These are phyloP conservation scores for Danionella dracula DNA, from an alignment of 2,797 vertebrate genomes.

Conservation along the genomic window DNA sequence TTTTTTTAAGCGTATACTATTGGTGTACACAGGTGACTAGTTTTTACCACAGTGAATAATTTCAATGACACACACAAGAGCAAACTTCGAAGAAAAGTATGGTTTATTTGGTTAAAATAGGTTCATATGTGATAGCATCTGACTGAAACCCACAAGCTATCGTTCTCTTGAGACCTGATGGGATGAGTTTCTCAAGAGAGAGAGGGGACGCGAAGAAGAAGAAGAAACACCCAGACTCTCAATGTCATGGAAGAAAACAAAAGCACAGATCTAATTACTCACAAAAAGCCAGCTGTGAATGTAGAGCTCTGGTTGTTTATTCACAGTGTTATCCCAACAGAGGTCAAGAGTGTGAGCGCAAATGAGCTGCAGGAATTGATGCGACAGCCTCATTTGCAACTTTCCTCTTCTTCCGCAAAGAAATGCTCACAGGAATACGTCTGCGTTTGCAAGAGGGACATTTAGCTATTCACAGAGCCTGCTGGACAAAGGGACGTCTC, in stretches of 20 bases:
- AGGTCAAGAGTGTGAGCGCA: slow-evolving; percentile 21
- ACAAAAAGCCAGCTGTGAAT: slow-evolving; percentile 33
- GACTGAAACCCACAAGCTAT: slow-evolving; percentile 32
- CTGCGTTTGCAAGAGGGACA: not conserved
- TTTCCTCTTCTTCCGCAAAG: not conserved
- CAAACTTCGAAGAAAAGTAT: slow-evolving; percentile 36
- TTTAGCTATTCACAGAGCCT: slow-evolving; percentile 35
- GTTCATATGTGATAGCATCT: slow-evolving; percentile 37
- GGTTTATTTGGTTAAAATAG: slow-evolving; percentile 43
- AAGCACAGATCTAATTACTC: slow-evolving; percentile 28
- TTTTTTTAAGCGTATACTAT: no score
- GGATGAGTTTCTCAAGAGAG: slow-evolving; percentile 22
- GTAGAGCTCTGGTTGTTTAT: slow-evolving; percentile 16
- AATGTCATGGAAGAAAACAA: slow-evolving; percentile 24
- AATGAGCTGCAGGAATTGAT: slow-evolving; percentile 5
- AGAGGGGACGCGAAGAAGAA: not conserved
- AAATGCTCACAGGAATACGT: not conserved
- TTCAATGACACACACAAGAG: not conserved
- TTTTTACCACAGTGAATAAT: no score
- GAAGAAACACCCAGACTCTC: slow-evolving; percentile 6
- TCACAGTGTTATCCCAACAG: slow-evolving; percentile 46
- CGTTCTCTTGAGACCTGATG: slow-evolving; percentile 37
- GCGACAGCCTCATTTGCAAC: not conserved
- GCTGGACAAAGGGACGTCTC: not conserved
- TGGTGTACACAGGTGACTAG: no score